A percentile compares a stretch with the other conserved stretches of the same genome.
These are phyloP conservation scores for Siphamia tubifer DNA, from an alignment of 2,113 vertebrate species.

Conservation along the genomic window DNA sequence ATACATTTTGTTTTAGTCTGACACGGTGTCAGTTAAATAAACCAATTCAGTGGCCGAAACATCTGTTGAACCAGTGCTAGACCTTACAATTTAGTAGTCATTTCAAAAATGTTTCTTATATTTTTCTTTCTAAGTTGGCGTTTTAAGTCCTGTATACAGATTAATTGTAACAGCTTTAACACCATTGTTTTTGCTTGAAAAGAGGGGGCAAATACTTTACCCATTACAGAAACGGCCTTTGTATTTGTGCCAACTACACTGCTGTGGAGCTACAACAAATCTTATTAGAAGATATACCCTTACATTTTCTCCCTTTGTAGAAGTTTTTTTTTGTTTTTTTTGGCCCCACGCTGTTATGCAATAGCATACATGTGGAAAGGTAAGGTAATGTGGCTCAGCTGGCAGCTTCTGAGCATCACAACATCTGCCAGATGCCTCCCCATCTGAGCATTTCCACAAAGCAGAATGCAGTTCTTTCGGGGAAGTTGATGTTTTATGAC, in stretches of 20 bases:
- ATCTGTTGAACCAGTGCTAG: background rate
- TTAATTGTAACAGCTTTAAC: background rate
- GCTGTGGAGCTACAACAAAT: background rate
- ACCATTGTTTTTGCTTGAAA: background rate
- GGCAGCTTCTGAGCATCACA: background rate
- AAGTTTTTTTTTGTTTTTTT: too few species aligned
- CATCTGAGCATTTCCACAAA: background rate
- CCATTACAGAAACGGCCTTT: background rate
- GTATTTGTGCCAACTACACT: constrained; percentile 2
- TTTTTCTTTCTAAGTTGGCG: background rate
- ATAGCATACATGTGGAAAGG: constrained; percentile 22
- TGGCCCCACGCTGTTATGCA: constrained; percentile 3
- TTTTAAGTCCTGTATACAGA: background rate
- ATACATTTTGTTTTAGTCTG: background rate
- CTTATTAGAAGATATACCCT: background rate
- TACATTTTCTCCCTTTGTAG: background rate
- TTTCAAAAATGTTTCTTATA: background rate
- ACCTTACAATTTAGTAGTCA: background rate
- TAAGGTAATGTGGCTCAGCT: background rate
- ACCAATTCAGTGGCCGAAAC: background rate
- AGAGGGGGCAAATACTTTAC: background rate
- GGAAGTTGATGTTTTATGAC: background rate
- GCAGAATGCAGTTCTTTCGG: background rate
- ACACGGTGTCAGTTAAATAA: background rate
- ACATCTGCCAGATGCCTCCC: background rate